phyloP scores from a whole-genome alignment of 2,113 vertebrate genomes.

The Zingel zingel region DNA sequence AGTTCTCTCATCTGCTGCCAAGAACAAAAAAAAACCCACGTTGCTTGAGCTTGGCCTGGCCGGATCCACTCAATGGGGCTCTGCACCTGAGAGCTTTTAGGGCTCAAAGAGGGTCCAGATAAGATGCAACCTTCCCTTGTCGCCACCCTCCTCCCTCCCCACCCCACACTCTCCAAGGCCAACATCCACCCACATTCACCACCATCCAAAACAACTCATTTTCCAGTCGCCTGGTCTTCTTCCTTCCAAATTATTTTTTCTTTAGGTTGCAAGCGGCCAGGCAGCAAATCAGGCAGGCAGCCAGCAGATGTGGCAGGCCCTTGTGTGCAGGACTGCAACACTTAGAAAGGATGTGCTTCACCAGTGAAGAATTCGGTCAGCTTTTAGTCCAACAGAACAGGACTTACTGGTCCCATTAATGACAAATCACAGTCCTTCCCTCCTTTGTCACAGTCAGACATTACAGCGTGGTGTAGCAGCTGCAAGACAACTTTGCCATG shows the following conservation, averaged over 20 bases:
- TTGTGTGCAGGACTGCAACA: conserved; percentile 45
- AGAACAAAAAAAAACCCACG: conserved; percentile 21
- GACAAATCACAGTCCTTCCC: conserved; percentile 49
- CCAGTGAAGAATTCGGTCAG: conserved; percentile 71
- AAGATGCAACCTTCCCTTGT: conserved; percentile 62
- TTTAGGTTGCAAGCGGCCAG: conserved; percentile 41
- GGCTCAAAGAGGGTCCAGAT: conserved; percentile 67
- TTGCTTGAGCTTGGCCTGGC: conserved; percentile 25
- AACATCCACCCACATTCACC: not conserved
- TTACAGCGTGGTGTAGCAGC: conserved; percentile 32
- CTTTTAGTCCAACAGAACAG: conserved; percentile 39
- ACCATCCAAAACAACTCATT: conserved; percentile 57
- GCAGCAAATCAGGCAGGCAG: conserved; percentile 61
- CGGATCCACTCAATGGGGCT: conserved; percentile 56
- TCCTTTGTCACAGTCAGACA: conserved; percentile 20
- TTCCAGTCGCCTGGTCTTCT: conserved; percentile 62
- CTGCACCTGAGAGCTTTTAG: conserved; percentile 79
- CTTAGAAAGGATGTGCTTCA: conserved; percentile 75
- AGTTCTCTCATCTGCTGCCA: conserved; percentile 79
- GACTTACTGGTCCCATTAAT: conserved; percentile 65
- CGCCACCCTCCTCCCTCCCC: not conserved
- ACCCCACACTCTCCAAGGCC: conserved; percentile 5
- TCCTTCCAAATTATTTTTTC: conserved; percentile 12
- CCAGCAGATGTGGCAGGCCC: conserved; percentile 78
- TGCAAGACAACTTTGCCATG: not conserved